Base-by-base conservation (phyloP, 2,113 vertebrate species). In the Chauna torquata region DNA sequence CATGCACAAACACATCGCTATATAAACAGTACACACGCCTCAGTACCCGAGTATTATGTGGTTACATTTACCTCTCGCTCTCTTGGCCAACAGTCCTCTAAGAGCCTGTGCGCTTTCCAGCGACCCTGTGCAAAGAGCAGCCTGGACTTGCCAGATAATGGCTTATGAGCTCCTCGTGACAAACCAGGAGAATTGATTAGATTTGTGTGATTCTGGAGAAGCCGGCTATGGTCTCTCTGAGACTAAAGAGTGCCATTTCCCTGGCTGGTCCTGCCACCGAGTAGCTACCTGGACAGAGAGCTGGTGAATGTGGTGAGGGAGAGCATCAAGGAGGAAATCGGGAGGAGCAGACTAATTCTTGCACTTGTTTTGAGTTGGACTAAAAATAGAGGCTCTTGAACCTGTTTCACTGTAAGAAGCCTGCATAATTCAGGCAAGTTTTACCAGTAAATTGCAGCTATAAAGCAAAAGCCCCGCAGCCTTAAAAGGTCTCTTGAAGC, bases 331-430 rank as follows among this genome's bases (percentile, higher is more conserved):
- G 76, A 77, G 55, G 50, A 84, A 23, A 4, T 3, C 4, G 0
- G 32, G 66, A 69, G 62, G 62, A 79, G 38, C 68, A 52, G 47
- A 45, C 76, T 84, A 94, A 93, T 82, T 83, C 83, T 79, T 75
- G 55, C 16, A 8, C 69, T 93, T 92, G 88, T 93, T 94, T 94
- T 84, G 77, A 92, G 16, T 8, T 36, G 52, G 69, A 68, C 92
- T 94, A 93, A 96, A 96, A 95, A 96, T 88, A 94, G 92, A 91
- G 47, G 30, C 44, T 93, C 92, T 94, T 88, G 86, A 94, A 75
- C 69, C 61, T 27, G 0, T 71, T 86, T 88, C 72, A 36, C 59
- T 4, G 9, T 52, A 49, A 84, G 78, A 86, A 86, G 86, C 45
- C 62, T 81, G 20, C 77, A 84, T 84, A 93, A 94, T 93, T 96